Conservation (phyloP, 2,797 vertebrate genomes). For the Myripristis murdjan region DNA sequence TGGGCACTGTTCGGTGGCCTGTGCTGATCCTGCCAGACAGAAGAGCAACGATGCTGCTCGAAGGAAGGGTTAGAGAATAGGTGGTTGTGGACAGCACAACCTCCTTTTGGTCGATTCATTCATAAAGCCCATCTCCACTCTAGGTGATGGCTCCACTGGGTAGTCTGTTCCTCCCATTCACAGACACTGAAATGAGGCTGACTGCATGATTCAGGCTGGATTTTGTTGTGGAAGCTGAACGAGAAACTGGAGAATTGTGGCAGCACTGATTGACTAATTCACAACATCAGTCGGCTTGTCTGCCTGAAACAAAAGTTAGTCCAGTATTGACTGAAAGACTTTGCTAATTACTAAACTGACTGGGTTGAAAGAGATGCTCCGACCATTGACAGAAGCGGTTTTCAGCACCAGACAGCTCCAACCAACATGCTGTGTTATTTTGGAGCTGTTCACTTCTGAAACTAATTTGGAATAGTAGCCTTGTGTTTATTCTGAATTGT, state of each 20-base stretch:
- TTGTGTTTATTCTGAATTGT: background rate
- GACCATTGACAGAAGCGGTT: background rate
- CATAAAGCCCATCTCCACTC: slow-evolving; percentile 77
- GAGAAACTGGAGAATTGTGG: slow-evolving; percentile 24
- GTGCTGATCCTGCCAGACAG: slow-evolving; percentile 30
- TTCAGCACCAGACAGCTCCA: slow-evolving; percentile 71
- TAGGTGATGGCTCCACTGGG: slow-evolving; percentile 69
- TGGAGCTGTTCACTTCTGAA: slow-evolving; percentile 53
- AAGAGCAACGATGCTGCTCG: slow-evolving; percentile 19
- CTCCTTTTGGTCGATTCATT: slow-evolving; percentile 75
- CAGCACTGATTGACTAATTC: slow-evolving; percentile 34
- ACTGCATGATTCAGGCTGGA: slow-evolving; percentile 49
- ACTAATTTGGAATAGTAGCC: background rate
- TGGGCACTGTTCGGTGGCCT: slow-evolving; percentile 25
- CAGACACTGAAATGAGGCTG: slow-evolving; percentile 49
- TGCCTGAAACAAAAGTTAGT: slow-evolving; percentile 35
- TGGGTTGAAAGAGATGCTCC: background rate
- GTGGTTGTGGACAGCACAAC: slow-evolving; percentile 44
- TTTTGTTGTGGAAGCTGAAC: slow-evolving; percentile 39
- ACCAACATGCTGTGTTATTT: background rate
- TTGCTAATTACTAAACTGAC: background rate
- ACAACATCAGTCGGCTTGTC: slow-evolving; percentile 2
- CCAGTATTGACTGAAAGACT: background rate
- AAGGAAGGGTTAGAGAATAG: slow-evolving; percentile 49
- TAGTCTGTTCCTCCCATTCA: slow-evolving; percentile 68